These are phyloP conservation scores for Poecile atricapillus DNA, from an alignment of 2,113 vertebrate species.

Conservation along the genomic window DNA sequence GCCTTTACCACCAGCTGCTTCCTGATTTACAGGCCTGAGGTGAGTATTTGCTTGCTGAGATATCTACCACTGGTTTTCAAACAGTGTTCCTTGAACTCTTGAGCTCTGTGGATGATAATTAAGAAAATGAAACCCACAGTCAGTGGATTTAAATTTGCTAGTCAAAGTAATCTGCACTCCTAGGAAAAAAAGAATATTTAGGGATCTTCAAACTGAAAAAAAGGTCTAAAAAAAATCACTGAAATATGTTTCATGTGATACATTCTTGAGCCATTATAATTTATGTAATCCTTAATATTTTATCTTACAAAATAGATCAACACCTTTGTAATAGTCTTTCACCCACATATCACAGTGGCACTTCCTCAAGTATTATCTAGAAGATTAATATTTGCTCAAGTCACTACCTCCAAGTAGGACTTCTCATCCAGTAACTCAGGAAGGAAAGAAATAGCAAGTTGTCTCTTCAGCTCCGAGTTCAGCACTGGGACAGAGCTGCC, in stretches of 20 bases:
- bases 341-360: not conserved
- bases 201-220: not conserved
- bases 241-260: not conserved
- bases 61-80: not conserved
- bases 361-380: not conserved
- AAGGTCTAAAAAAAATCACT: not conserved
- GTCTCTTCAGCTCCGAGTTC: not conserved
- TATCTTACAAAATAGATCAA: not conserved
- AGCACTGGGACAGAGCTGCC: accelerated
- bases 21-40: not conserved
- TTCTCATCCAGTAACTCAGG: not conserved
- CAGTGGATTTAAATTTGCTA: not conserved
- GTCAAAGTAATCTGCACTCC: not conserved
- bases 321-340: not conserved
- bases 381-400: not conserved
- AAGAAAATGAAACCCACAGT: not conserved
- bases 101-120: not conserved
- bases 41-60: not conserved
- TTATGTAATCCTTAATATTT: not conserved
- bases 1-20: not conserved
- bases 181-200: not conserved
- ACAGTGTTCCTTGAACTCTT: not conserved
- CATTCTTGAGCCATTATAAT: not conserved
- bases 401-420: not conserved
- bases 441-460: not conserved